Percentiles rank a stretch among this genome's conserved stretches.
Evolutionary conservation across 30 jellyfish, hydroid and myxozoan genomes (phyloP).

Genomic region (Pseudorhiza aurosa): DNA sequence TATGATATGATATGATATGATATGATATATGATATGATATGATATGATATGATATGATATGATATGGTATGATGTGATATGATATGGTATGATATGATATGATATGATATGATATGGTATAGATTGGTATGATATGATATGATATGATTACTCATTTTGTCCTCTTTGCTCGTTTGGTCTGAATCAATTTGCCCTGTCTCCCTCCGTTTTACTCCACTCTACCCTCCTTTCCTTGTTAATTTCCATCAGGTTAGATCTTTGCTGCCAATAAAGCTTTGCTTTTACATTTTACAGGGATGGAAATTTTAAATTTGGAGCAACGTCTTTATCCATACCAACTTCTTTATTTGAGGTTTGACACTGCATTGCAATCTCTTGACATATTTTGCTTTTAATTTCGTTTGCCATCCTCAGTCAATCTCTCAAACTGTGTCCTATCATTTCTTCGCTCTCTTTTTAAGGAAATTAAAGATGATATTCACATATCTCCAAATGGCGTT

Average conservation of each 20-base stretch:
- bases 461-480: conserved; percentile 67
- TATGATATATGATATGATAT: background rate
- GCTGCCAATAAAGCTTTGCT: background rate
- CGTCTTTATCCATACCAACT: conserved; percentile 64
- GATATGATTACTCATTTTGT: too few relatives aligned
- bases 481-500: conserved; percentile 92
- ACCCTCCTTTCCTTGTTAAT: background rate
- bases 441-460: background rate
- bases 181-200: too few relatives aligned
- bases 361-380: too few relatives aligned
- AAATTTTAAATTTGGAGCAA: conserved; percentile 74
- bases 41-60: background rate
- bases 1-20: background rate
- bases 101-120: background rate
- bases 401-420: too few relatives aligned
- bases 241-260: background rate
- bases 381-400: too few relatives aligned
- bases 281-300: conserved; percentile 54
- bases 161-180: too few relatives aligned
- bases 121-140: background rate
- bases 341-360: conserved; percentile 49
- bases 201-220: background rate
- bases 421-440: too few relatives aligned
- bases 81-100: background rate
- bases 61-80: background rate